Base-by-base conservation (phyloP, 2,113 vertebrate species). In the Rhodinocichla rosea region DNA sequence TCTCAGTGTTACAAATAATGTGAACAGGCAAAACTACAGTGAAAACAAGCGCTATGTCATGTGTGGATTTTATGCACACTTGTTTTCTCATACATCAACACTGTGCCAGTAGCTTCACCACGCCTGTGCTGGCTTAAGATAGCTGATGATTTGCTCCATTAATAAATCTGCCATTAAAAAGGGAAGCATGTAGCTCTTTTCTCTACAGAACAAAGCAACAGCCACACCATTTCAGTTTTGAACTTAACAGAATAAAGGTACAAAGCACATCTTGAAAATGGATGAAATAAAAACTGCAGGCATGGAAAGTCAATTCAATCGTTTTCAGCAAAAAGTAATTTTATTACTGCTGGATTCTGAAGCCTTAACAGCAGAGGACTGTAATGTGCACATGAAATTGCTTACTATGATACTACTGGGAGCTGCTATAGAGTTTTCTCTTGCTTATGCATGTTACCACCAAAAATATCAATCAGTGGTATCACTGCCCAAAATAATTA, bases 401-500 rank as follows among this genome's bases (percentile, higher is more conserved):
- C 68, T 87, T 39, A 40, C 64, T 89, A 15, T 11, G 10, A 50
- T 59, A 68, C 83, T 33, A 52, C 17, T 89, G 63, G 60, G n/a
- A 76, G 64, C 59, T 49, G 53, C 77, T 56, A 39, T 8, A 15
- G 28, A 47, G 50, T 60, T 95, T 84, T 70, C 63, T 74, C 52
- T 78, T 86, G 75, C 20, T 94, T 59, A 87, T 60, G 74, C 28
- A 67, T 47, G 18, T 74, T 91, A 65, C 47, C 94, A 94, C 33
- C 90, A 89, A 71, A 97, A 96, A 94, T 35, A 92, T 78, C 95
- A 87, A 94, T 63, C 63, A 77, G 82, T 59, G 92, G 53, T 44
- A 91, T 69, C 70, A 87, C 55, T 98, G 97, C 70, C 87, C 87
- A 87, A 97, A 97, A 93, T 84, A 95, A 97, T 95, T 91, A 87